Evolutionary conservation across 2,888 invertebrate species (phyloP), one percentile per base, ranked within the genome.

Genomic region (Cataglyphis altisquamis): DNA sequence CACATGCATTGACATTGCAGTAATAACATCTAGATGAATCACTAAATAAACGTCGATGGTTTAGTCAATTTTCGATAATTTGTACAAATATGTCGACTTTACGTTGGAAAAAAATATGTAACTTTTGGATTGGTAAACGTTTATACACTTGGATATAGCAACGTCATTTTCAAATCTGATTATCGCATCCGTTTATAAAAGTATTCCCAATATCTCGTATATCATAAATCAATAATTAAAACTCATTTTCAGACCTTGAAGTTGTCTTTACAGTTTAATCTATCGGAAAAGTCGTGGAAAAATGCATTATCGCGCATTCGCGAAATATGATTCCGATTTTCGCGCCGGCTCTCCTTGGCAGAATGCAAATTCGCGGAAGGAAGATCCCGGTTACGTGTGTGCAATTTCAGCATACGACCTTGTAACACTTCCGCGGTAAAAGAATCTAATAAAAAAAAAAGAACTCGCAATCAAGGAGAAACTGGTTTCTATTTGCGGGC

Each of bases 401-500:
- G 64, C 57, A 25, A 80, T 80, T 80, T 60, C 48, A 72, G n/a
- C 41, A 21, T 29, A 18, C 62, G 72, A 72, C 72, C 80, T 80
- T 80, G 80, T 80, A 80, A 80, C 80, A 80, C 80, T 62, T 80
- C n/a, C 70, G 78, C 45, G 36, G 10, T 32, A 36, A 25, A 52
- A 25, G 64, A 48, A 64, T 52, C 36, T 52, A 48, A 15, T 25
- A 25, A 32, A 10, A 60, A 60, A 57, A 67, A 57, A 67, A 29
- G 18, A 48, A 5, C 84, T 82, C 57, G 85, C 85, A 67, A 87
- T 88, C 82, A 64, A 63, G 66, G 57, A 62, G 86, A 84, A 89
- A 89, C 89, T 89, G 89, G 89, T 90, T 90, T 89, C 86, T 87
- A 90, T 90, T 90, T 85, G 89, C 90, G 83, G 84, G 60, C 84